Conservation (phyloP, 2,888 invertebrate species). For the Unio delphinus region DNA sequence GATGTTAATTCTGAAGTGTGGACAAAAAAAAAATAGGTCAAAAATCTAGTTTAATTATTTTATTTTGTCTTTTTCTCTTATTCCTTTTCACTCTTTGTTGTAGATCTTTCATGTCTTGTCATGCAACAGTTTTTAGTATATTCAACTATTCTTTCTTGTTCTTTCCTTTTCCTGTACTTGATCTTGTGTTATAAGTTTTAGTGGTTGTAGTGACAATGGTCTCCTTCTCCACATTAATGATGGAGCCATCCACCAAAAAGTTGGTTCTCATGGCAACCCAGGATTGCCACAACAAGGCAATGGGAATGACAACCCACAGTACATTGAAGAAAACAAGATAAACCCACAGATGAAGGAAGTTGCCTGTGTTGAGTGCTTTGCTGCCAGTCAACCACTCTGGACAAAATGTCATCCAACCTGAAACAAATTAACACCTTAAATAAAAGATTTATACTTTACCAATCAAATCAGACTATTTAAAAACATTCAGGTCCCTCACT, state of each 20-base stretch:
- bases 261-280: slow-evolving; percentile 42
- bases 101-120: too few species aligned
- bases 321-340: slow-evolving; percentile 68
- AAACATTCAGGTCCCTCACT: too few species aligned
- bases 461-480: too few species aligned
- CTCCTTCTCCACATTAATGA: slow-evolving; percentile 19
- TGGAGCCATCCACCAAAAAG: slow-evolving; percentile 10
- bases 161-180: not conserved
- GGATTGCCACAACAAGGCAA: slow-evolving; percentile 60
- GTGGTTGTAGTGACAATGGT: slow-evolving; percentile 26
- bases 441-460: not conserved
- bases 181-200: slow-evolving; percentile 24
- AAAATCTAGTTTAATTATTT: too few species aligned
- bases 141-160: too few species aligned
- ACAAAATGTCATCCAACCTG: slow-evolving; percentile 70
- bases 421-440: slow-evolving; percentile 6
- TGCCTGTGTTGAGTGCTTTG: slow-evolving; percentile 56
- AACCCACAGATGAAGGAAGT: slow-evolving; percentile 63
- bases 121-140: too few species aligned
- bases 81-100: too few species aligned
- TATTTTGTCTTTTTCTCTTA: too few species aligned
- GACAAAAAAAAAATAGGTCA: too few species aligned
- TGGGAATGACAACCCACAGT: slow-evolving; percentile 67
- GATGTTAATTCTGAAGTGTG: too few species aligned
- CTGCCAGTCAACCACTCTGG: slow-evolving; percentile 61